phyloP scores from a whole-genome alignment of 2,797 vertebrate genomes.

The Onychomys arenicola region DNA sequence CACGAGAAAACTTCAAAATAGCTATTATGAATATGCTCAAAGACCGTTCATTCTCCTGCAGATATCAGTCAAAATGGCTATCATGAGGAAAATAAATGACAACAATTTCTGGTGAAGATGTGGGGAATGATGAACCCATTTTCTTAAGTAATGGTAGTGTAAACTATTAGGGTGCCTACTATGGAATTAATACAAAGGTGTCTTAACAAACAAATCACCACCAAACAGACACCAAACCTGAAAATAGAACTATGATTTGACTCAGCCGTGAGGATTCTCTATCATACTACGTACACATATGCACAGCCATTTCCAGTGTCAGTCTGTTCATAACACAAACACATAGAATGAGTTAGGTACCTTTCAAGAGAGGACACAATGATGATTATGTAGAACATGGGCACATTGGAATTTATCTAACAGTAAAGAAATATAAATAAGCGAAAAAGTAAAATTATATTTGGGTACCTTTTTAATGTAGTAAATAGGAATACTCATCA shows the following conservation, averaged over 20 bases:
- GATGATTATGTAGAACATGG: background rate
- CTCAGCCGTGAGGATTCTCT: too few species aligned
- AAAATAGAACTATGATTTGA: background rate
- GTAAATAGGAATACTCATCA: background rate
- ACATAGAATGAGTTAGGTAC: background rate
- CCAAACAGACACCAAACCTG: background rate
- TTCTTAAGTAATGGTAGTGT: background rate
- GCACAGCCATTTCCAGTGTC: background rate
- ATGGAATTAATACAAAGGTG: background rate
- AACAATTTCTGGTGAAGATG: background rate
- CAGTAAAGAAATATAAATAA: background rate
- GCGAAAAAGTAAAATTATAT: too few species aligned
- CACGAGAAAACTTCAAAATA: background rate
- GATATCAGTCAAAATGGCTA: background rate
- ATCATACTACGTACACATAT: background rate
- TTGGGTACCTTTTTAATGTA: background rate
- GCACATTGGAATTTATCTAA: background rate
- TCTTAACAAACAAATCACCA: background rate
- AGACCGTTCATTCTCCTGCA: background rate
- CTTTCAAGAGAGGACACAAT: background rate
- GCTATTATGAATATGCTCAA: background rate
- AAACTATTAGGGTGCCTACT: background rate
- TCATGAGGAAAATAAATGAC: background rate
- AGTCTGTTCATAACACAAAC: background rate
- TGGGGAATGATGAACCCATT: background rate